Percentiles rank a stretch among this genome's conserved stretches.
Evolutionary conservation across 2,797 vertebrate species (phyloP).

Genomic region (Chaetophractus vellerosus): DNA sequence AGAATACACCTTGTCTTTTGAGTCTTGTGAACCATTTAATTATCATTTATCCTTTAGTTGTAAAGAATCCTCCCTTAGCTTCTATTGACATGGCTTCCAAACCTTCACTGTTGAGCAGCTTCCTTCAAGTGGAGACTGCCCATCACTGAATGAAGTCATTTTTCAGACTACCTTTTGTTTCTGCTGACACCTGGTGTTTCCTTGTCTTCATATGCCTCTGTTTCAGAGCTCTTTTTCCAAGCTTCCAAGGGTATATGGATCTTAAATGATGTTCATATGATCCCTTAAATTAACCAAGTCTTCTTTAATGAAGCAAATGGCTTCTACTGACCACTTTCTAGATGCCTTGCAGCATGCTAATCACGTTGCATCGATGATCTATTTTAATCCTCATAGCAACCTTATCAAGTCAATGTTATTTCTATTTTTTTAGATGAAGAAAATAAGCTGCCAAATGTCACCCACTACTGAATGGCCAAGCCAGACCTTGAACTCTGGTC

Average conservation of each 20-base stretch:
- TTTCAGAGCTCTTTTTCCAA: constrained; percentile 1
- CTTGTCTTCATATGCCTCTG: neutral
- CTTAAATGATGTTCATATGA: constrained; percentile 29
- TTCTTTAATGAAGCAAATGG: constrained; percentile 56
- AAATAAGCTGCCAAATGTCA: constrained; percentile 14
- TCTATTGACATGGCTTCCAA: neutral
- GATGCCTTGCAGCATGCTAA: neutral
- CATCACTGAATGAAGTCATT: constrained; percentile 26
- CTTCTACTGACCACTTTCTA: neutral
- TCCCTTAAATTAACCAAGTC: constrained; percentile 27
- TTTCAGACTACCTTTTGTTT: neutral
- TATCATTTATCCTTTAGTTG: neutral
- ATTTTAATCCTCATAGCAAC: constrained; percentile 19
- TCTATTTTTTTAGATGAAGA: constrained; percentile 13
- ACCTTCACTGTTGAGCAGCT: neutral
- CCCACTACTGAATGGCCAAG: constrained; percentile 27
- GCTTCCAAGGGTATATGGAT: neutral
- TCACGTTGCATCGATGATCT: neutral
- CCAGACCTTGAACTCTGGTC: constrained; percentile 40
- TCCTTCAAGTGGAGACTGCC: neutral
- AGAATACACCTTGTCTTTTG: neutral
- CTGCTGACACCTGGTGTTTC: constrained; percentile 27
- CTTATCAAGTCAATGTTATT: neutral
- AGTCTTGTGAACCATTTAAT: neutral
- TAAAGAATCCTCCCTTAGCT: neutral